Evolutionary conservation across 2,797 vertebrate species (phyloP), one percentile per base, ranked within the genome.

Genomic region (Poliocrania exsul): DNA sequence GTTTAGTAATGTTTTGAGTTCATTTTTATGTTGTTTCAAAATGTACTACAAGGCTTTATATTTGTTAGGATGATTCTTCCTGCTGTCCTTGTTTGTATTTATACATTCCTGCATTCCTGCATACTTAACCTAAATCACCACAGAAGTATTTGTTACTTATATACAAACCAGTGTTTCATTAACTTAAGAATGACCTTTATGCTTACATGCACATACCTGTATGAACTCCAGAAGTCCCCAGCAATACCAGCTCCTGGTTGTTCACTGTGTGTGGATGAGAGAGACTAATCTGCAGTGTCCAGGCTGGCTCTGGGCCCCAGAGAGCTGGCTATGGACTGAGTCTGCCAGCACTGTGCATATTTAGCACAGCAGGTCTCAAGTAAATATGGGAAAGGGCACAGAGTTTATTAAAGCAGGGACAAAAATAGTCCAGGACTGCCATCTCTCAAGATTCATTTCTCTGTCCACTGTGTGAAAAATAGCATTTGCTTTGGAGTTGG

Each of bases 291-390:
- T 69, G 42, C 25, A 16, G 10, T 53, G 66, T 3, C 60, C 31
- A 42, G 35, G 5, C 56, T 47, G 35, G 21, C 29, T 71, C n/a
- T 4, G 15, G 77, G 46, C 38, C 46, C 46, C 11, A 3, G 23
- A 50, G 57, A 54, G 31, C 7, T 0, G 0, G 15, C 35, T 35
- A 0, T 12, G 47, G 51, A 57, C 49, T 7, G 33, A 25, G 11
- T 53, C 38, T 58, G 80, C 50, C 44, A 42, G 42, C 1, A 1
- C 44, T 81, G 47, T 40, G 35, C 33, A 3, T 44, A 16, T 51
- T 37, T 75, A 65, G 61, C 4, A 1, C 73, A 75, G n/a, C 72
- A 70, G 37, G 21, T 61, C 25, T 74, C 11, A 33, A 60, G 26
- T 21, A 33, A 81, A 13, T 3, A 58, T 69, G 40, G 42, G 25